phyloP scores from a whole-genome alignment of 2,113 vertebrate genomes.

The Benitochromis conjunctus region DNA sequence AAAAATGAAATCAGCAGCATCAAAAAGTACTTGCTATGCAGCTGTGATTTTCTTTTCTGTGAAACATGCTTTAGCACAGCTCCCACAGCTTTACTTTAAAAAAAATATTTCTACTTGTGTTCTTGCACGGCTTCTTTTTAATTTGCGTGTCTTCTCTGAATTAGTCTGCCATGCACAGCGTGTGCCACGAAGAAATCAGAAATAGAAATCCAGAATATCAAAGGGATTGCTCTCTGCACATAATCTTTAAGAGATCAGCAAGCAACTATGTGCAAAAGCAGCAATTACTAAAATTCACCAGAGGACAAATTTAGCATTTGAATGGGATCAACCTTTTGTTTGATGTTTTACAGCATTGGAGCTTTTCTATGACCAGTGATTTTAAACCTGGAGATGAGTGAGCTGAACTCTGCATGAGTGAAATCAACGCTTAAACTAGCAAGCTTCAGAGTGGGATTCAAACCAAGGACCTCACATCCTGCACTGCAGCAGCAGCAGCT shows the following conservation, averaged over 20 bases:
- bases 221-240: background rate
- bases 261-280: background rate
- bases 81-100: background rate
- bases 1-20: background rate
- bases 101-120: background rate
- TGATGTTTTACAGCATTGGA: background rate
- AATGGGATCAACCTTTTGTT: background rate
- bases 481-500: background rate
- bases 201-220: background rate
- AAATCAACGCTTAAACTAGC: background rate
- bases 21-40: background rate
- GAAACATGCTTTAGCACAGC: rapidly evolving
- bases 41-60: background rate
- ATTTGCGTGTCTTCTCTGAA: background rate
- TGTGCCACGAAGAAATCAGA: background rate
- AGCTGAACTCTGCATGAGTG: background rate
- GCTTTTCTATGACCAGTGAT: background rate
- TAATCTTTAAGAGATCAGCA: background rate
- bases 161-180: background rate
- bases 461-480: background rate
- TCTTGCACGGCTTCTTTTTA: background rate
- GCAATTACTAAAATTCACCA: background rate
- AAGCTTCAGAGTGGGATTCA: background rate
- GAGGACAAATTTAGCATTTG: background rate
- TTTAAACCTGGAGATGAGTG: background rate